These are phyloP conservation scores for Drosophila fungiperda DNA, from an alignment of 2,888 invertebrate species.

Conservation along the genomic window DNA sequence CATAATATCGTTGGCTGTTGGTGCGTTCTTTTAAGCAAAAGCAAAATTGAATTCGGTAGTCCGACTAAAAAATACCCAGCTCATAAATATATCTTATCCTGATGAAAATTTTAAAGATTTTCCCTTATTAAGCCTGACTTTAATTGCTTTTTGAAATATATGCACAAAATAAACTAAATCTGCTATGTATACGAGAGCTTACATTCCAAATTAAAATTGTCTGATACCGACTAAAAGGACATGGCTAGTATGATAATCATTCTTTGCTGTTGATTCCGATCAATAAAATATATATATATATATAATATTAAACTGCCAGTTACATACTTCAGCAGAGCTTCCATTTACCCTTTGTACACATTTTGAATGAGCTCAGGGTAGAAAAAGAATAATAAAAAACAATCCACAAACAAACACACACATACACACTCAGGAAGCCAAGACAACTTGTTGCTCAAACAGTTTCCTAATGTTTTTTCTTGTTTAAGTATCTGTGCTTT, in stretches of 20 bases:
- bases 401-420: conserved; percentile 26
- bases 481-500: conserved; percentile 1
- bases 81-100: not conserved
- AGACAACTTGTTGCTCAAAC: conserved; percentile 67
- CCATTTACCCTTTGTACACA: not conserved
- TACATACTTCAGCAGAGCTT: not conserved
- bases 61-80: not conserved
- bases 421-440: not conserved
- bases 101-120: not conserved
- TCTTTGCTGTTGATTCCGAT: no score
- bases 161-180: not conserved
- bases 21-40: conserved; percentile 48
- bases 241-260: no score
- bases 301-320: not conserved
- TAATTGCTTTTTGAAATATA: not conserved
- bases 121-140: fast-evolving
- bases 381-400: conserved; percentile 9
- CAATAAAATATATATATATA: not conserved
- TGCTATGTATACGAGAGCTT: not conserved
- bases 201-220: no score
- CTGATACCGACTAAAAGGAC: no score
- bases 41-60: not conserved
- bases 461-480: conserved; percentile 16
- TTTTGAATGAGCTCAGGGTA: not conserved
- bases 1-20: conserved; percentile 39